Base-by-base conservation (phyloP, 2,888 invertebrate species). In the Agrotis segetum region DNA sequence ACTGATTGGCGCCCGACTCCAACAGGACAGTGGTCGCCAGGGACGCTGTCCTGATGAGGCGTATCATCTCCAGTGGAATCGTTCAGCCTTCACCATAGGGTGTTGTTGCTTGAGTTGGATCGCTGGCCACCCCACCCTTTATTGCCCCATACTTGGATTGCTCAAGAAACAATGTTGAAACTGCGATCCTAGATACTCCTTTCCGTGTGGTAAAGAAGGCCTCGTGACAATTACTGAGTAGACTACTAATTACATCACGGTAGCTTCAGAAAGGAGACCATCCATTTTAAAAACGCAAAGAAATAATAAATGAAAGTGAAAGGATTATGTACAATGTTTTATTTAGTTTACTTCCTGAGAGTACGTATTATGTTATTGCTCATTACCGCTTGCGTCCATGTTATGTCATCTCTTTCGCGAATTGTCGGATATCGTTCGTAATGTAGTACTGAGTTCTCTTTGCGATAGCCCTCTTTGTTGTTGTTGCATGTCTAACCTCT, bases 281-380 rank as follows among this genome's bases (percentile, higher is more conserved):
- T 58, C 17, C 21, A 17, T 14, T 40, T 61, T 19, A 44, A 64
- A 55, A 60, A 47, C 9, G 0, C 16, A 50, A 58, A 47, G 7
- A 62, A 58, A 59, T 24, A 62, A 34, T 56, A 50, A 71, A 77
- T 49, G 44, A 82, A 83, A 79, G 83, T 82, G 85, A 84, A 79
- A 84, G 82, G 79, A 84, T 67, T 69, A 71, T 79, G 79, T 19
- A 44, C 34, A 60, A 40, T 34, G 55, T 60, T 49, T 71, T 71
- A 56, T 78, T 66, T 71, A 75, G 67, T 55, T 82, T 66, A 66
- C 75, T 82, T 83, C 79, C 82, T 79, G 62, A 16, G 67, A 67
- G 59, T 70, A 34, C 13, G 74, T 77, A 70, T 72, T 74, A 81
- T 74, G 72, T 72, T 82, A 74, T 67, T 68, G 64, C 79, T 79